Evolutionary conservation across 2,113 vertebrate genomes (phyloP).

Genomic region (Siniperca chuatsi): DNA sequence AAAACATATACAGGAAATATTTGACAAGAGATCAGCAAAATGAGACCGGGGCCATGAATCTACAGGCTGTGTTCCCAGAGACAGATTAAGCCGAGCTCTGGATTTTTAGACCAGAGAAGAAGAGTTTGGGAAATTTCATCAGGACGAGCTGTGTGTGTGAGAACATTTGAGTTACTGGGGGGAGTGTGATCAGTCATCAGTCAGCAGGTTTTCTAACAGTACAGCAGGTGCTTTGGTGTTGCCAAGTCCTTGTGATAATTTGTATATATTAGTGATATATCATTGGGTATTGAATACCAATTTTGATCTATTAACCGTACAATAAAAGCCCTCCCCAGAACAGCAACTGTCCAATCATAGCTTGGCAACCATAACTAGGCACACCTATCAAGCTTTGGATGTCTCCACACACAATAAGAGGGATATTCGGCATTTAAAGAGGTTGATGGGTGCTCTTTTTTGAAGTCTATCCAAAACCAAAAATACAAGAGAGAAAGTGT

Average conservation of each 20-base stretch:
- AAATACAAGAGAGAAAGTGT: neutral
- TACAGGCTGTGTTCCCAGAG: constrained; percentile 35
- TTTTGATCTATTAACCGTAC: neutral
- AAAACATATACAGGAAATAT: constrained; percentile 65
- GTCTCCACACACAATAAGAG: neutral
- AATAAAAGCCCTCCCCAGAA: neutral
- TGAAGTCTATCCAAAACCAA: neutral
- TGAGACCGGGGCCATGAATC: constrained; percentile 18
- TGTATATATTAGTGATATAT: neutral
- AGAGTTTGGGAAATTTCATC: constrained; percentile 1
- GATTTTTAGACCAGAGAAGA: constrained; percentile 4
- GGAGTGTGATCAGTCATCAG: neutral
- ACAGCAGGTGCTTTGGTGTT: neutral
- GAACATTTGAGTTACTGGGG: neutral
- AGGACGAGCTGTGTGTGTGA: neutral
- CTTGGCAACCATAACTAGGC: neutral
- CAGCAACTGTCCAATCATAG: neutral
- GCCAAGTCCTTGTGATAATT: neutral
- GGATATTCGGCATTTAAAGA: neutral
- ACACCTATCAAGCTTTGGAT: neutral
- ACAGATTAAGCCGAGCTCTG: neutral
- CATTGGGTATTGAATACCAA: neutral
- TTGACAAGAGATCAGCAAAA: constrained; percentile 57
- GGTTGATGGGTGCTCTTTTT: neutral
- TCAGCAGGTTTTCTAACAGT: neutral